Evolutionary conservation across 2,797 vertebrate species (phyloP).

Genomic region (Dromococcyx pavoninus): DNA sequence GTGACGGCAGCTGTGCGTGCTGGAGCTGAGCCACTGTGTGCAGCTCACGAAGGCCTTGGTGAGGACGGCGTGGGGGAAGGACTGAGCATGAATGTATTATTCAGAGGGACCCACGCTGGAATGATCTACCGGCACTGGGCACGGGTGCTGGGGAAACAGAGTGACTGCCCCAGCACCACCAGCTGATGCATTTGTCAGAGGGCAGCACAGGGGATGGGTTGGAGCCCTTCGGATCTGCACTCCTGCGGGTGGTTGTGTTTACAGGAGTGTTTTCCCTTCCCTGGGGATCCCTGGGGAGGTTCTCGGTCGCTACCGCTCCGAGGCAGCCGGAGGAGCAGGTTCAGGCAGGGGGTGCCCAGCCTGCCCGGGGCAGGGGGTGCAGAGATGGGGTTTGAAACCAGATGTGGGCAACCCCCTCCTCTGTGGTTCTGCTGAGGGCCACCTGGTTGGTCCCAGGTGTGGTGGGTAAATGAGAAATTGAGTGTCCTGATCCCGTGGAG

Average conservation of each 20-base stretch:
- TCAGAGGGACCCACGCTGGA: constrained; percentile 41
- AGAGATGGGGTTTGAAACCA: neutral
- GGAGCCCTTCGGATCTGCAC: neutral
- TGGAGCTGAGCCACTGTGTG: constrained; percentile 59
- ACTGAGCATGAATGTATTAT: constrained; percentile 53
- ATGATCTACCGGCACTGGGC: neutral
- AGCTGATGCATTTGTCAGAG: neutral
- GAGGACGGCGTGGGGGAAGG: constrained; percentile 56
- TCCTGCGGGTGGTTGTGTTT: rapidly evolving
- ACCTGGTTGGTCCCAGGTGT: neutral
- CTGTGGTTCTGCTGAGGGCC: neutral
- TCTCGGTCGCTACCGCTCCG: neutral
- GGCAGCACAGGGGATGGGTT: neutral
- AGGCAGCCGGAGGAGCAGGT: neutral
- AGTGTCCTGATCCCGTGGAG: neutral
- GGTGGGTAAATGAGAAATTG: neutral
- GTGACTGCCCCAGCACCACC: rapidly evolving
- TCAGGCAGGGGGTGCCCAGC: neutral
- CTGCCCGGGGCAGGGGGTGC: neutral
- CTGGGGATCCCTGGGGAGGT: neutral
- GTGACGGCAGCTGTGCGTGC: constrained; percentile 69
- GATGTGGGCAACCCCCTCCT: rapidly evolving
- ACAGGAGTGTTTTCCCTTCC: neutral
- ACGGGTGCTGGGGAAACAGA: neutral
- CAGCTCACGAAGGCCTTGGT: constrained; percentile 29